phyloP scores from a whole-genome alignment of 2,888 invertebrate genomes.

The Volucella bombylans region DNA sequence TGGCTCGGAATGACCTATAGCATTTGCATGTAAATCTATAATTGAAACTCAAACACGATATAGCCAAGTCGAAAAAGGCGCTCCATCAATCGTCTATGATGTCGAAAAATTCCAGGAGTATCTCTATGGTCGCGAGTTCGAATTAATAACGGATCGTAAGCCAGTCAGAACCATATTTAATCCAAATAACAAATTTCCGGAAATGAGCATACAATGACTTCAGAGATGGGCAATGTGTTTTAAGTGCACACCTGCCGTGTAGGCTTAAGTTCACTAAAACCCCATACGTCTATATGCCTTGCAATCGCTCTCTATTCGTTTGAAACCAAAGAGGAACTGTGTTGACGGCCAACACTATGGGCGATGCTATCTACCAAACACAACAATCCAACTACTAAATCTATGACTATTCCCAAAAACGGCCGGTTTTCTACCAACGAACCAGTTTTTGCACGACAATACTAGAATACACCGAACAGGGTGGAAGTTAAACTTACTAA shows the following conservation, averaged over 20 bases:
- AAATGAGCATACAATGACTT: constrained; percentile 41
- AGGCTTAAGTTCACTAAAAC: no score
- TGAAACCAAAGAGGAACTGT: no score
- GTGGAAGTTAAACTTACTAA: background rate
- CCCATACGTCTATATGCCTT: no score
- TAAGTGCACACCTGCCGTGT: no score
- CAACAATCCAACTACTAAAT: no score
- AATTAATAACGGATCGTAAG: background rate
- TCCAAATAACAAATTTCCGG: no score
- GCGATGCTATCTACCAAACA: background rate
- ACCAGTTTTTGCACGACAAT: background rate
- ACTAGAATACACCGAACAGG: background rate
- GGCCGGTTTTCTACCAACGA: background rate
- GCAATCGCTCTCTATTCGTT: no score
- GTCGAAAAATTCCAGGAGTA: constrained; percentile 47
- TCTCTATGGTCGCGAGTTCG: constrained; percentile 28
- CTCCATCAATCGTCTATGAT: constrained; percentile 43
- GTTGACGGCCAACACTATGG: background rate
- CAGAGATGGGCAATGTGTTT: constrained; percentile 44
- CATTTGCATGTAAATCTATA: constrained; percentile 60
- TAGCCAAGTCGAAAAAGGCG: constrained; percentile 60
- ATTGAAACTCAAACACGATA: constrained; percentile 40
- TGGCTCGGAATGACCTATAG: constrained; percentile 58
- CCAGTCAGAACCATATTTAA: constrained; percentile 20
- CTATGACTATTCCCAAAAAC: no score